Conservation (phyloP, 1,140 invertebrate species). For the Cotesia vestalis region DNA sequence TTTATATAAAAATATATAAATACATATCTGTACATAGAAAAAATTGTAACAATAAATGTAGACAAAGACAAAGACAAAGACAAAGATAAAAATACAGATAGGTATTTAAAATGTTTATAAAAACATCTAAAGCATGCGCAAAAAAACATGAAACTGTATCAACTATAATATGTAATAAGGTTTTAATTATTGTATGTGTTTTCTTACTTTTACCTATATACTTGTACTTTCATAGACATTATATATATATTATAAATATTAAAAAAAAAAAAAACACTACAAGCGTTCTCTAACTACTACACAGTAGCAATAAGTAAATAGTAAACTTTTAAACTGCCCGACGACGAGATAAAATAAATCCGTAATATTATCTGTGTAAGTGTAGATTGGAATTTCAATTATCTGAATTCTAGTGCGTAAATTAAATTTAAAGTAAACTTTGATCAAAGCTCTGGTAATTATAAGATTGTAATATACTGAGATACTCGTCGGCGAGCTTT, state of each 20-base stretch:
- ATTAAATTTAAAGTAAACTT: conserved; percentile 20
- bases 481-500: conserved; percentile 4
- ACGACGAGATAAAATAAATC: conserved; percentile 11
- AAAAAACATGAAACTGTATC: no score
- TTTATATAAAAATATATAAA: conserved; percentile 9
- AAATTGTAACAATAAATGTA: neutral
- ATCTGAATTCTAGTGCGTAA: conserved; percentile 13
- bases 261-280: conserved; percentile 10
- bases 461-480: conserved; percentile 14
- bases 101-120: no score
- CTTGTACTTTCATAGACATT: neutral
- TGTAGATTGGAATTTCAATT: conserved; percentile 24
- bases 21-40: neutral
- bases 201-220: neutral
- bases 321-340: conserved; percentile 27
- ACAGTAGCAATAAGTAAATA: neutral
- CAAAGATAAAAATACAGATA: no score
- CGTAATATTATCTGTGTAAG: neutral
- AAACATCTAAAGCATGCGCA: conserved; percentile 15
- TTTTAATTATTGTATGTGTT: no score
- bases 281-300: conserved; percentile 20
- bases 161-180: no score
- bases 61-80: no score
- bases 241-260: neutral
- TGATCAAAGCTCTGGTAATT: conserved; percentile 26